phyloP scores from a whole-genome alignment of 2,888 invertebrate species.

The Ennomos erosarius region DNA sequence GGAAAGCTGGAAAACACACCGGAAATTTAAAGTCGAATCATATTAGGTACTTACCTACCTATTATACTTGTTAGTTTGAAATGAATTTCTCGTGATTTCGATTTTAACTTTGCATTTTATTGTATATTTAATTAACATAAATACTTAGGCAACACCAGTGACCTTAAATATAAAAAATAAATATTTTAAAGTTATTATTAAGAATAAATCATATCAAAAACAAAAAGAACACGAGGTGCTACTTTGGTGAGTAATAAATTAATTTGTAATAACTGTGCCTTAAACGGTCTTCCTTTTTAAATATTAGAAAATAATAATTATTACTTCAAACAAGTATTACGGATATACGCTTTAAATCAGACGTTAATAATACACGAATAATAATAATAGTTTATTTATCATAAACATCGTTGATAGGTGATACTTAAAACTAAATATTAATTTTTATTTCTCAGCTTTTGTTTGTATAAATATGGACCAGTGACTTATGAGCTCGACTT shows the following conservation, averaged over 20 bases:
- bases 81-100: too few relatives aligned
- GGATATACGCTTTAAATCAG: conserved; percentile 81
- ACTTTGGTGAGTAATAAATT: conserved; percentile 43
- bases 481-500: conserved; percentile 45
- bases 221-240: conserved; percentile 60
- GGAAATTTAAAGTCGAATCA: too few relatives aligned
- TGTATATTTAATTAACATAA: not conserved
- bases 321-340: conserved; percentile 75
- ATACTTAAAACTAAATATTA: conserved; percentile 40
- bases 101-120: too few relatives aligned
- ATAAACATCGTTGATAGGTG: conserved; percentile 58
- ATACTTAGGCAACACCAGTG: conserved; percentile 10
- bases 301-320: conserved; percentile 52
- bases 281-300: conserved; percentile 69
- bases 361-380: conserved; percentile 62
- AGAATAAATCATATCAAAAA: conserved; percentile 41
- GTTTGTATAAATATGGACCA: conserved; percentile 55
- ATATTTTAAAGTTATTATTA: conserved; percentile 32
- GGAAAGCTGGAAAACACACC: conserved; percentile 3
- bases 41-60: too few relatives aligned
- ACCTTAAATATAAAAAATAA: conserved; percentile 31
- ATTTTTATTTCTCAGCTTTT: conserved; percentile 52
- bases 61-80: too few relatives aligned
- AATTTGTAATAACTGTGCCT: conserved; percentile 60
- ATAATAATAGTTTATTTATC: conserved; percentile 48